Conservation (phyloP, 2,888 invertebrate species). For the Eurytoma adleriae region DNA sequence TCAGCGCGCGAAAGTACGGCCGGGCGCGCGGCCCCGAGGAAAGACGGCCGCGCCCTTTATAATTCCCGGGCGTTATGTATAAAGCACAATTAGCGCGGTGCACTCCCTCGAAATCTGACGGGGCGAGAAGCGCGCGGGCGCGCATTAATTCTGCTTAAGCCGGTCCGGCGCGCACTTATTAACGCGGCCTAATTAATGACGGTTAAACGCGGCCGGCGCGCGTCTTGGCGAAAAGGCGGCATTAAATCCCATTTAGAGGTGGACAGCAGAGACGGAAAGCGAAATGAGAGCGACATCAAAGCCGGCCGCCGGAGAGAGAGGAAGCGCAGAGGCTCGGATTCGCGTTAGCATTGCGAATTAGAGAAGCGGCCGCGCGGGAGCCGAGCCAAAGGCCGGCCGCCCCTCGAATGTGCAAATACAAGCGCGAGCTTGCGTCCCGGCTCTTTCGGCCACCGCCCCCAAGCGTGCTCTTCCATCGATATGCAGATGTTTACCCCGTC, state of each 20-base stretch:
- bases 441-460: not conserved
- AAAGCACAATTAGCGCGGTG: not conserved
- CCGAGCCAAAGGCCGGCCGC: conserved; percentile 5
- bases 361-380: conserved; percentile 26
- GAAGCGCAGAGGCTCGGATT: not conserved
- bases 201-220: conserved; percentile 65
- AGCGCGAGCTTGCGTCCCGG: not conserved
- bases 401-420: conserved; percentile 23
- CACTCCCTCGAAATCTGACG: not conserved
- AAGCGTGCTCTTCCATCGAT: not conserved
- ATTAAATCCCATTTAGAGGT: conserved; percentile 67
- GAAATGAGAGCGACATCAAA: conserved; percentile 13
- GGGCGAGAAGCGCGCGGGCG: conserved; percentile 58
- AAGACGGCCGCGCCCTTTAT: conserved; percentile 1
- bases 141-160: conserved; percentile 68
- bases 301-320: not conserved
- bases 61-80: too few species aligned
- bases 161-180: conserved; percentile 63
- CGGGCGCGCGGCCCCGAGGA: not conserved
- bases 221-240: conserved; percentile 52
- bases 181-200: conserved; percentile 71
- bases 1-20: too few species aligned
- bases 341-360: conserved; percentile 57
- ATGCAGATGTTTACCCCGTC: conserved; percentile 5
- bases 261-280: conserved; percentile 16